A percentile compares a stretch with the other conserved stretches of the same genome.
phyloP scores from a whole-genome alignment of 2,797 vertebrate genomes.

The Pteronotus mesoamericanus region DNA sequence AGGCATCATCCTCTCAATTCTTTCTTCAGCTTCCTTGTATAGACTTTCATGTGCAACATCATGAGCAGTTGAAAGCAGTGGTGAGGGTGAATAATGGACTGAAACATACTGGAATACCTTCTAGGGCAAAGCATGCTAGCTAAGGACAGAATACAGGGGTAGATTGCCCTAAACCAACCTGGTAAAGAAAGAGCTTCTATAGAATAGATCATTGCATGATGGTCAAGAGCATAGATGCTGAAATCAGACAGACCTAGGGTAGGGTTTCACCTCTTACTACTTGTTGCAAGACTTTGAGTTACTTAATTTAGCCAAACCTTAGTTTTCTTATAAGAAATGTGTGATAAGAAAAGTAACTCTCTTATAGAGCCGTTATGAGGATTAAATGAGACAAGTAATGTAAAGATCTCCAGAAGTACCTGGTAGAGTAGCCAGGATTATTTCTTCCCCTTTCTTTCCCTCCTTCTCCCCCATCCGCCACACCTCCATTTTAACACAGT shows the following conservation, averaged over 20 bases:
- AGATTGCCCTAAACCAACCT: not conserved
- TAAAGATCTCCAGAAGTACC: constrained; percentile 34
- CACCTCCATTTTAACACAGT: not conserved
- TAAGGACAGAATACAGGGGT: not conserved
- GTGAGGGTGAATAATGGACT: not conserved
- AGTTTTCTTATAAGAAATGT: constrained; percentile 13
- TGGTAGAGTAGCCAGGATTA: not conserved
- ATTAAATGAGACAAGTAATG: constrained; percentile 29
- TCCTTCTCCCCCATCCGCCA: not conserved
- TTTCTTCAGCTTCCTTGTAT: not conserved
- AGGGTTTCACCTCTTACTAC: not conserved
- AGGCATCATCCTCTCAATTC: not conserved
- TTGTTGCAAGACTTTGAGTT: not conserved
- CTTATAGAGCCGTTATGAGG: not conserved
- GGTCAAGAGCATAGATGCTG: not conserved
- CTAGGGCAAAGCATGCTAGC: not conserved
- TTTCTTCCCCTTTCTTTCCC: not conserved
- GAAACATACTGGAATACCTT: not conserved
- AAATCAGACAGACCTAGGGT: not conserved
- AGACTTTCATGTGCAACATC: not conserved
- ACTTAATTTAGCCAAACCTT: constrained; percentile 21
- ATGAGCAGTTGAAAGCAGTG: not conserved
- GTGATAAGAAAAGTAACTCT: not conserved
- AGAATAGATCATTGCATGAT: not conserved
- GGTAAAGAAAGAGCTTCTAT: not conserved